Base-by-base conservation (phyloP, 2,113 vertebrate species). In the Rhynchopsitta pachyrhyncha region DNA sequence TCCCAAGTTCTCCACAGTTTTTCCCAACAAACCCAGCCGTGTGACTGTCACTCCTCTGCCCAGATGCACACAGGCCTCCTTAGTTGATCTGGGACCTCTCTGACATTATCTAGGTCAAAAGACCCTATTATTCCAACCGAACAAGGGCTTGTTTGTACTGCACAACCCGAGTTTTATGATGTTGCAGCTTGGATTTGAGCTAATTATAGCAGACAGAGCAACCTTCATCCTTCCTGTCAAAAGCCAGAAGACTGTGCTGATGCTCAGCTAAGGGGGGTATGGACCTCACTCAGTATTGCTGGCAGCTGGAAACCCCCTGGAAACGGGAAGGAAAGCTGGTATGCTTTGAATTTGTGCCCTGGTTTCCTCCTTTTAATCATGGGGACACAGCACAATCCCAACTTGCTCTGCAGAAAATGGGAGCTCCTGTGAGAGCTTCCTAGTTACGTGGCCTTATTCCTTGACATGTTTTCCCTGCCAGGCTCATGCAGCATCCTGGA, bases 191-290 rank as follows among this genome's bases (percentile, higher is more conserved):
- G 8, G 82, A 33, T 14, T 27, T 1, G 0, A 92, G 96, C 96
- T 94, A 82, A 97, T 92, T 82, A 87, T 16, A 96, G 86, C 87
- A 85, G 62, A 49, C 1, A 63, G 62, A 86, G 80, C 55, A 11
- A 44, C 13, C 27, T 16, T 17, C 81, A 67, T 35, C 80, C 80
- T 47, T 76, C 53, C 82, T 60, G 39, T 13, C 42, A 52, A 69
- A 75, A 63, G 70, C n/a, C 85, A 63, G 37, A 46, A 27, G 11
- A 9, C 1, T 13, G 80, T 67, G 44, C 74, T 15, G 68, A 7
- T 41, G 69, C 41, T n/a, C n/a, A 13, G 63, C 35, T 39, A 20
- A 4, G 23, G 39, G 24, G 46, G 33, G 16, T 22, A n/a, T 0
- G 1, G 35, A 6, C 33, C 22, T 50, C 2, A 1, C 9, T 25